These are phyloP conservation scores for Apis mellifera DNA, from an alignment of 1,140 invertebrate genomes.

Conservation along the genomic window Amel_HAv3.1 CM009937.2:14026001-14026500, in stretches of 20 bases:
- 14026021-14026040: constrained; percentile 12
- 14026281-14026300: neutral
- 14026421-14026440: constrained; percentile 12
- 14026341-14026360: too few species aligned
- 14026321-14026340: too few species aligned
- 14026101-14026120: constrained; percentile 59
- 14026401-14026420: too few species aligned
- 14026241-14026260: constrained; percentile 26
- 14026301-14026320: constrained; percentile 11
- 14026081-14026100: constrained; percentile 45
- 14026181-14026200: constrained; percentile 24
- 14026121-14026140: neutral
- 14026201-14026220: constrained; percentile 40
- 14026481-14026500: constrained; percentile 28
- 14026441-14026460: neutral
- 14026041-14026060: constrained; percentile 14
- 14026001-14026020: too few species aligned
- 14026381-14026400: too few species aligned
- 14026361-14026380: too few species aligned
- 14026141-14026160: neutral
- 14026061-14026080: too few species aligned
- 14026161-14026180: constrained; percentile 38
- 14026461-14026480: neutral
- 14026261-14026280: constrained; percentile 57
- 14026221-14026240: too few species aligned